A percentile compares a stretch with the other conserved stretches of the same genome.
Evolutionary conservation across 2,113 vertebrate genomes (phyloP).

Genomic region (Coryphaenoides rupestris): DNA sequence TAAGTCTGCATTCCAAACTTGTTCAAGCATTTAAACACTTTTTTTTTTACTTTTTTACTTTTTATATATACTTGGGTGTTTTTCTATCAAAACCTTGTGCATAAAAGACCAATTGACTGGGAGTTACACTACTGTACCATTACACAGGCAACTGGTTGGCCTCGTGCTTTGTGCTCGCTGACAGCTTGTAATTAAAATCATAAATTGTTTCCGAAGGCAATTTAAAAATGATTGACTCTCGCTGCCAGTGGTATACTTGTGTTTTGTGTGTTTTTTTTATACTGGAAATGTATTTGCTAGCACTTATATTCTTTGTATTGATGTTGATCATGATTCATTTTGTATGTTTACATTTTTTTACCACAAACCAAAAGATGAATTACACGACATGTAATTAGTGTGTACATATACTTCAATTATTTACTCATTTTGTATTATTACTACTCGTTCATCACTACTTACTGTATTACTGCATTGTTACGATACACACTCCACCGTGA

Average conservation of each 20-base stretch:
- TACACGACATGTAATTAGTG: neutral
- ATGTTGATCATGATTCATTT: neutral
- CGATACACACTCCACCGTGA: neutral
- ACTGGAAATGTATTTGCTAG: neutral
- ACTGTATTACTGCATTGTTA: neutral
- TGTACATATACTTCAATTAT: slow-evolving; percentile 29
- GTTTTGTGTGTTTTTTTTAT: neutral
- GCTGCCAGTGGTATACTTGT: neutral
- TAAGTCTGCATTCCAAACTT: no score
- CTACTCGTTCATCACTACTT: neutral
- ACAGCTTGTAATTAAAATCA: no score
- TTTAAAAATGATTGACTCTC: neutral
- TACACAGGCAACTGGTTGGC: no score
- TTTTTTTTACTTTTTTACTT: no score
- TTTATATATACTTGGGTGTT: no score
- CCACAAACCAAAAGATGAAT: neutral
- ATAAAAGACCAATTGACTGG: no score
- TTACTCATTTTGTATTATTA: neutral
- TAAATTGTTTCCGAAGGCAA: neutral
- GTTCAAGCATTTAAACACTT: no score
- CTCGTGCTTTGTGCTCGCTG: neutral
- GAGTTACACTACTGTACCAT: no score
- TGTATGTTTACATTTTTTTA: neutral
- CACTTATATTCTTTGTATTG: neutral
- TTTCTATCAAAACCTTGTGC: no score